Conservation (phyloP, 1,140 invertebrate species). For the Ceratosolen solmsi region DNA sequence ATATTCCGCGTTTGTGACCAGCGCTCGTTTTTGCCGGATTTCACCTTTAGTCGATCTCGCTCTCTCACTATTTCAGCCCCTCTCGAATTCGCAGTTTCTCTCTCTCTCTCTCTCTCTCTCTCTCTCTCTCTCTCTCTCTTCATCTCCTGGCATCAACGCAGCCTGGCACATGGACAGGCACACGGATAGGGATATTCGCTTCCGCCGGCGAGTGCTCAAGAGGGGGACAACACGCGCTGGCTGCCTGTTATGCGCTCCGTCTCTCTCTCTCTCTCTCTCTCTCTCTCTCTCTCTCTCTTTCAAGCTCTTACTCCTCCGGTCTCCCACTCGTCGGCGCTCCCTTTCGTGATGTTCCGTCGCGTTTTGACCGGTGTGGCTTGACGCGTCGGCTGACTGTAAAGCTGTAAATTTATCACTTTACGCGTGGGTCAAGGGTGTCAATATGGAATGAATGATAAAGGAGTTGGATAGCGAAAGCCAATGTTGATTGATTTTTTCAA, state of each 20-base stretch:
- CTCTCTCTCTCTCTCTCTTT: background rate
- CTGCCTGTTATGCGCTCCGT: background rate
- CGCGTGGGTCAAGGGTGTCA: background rate
- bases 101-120: background rate
- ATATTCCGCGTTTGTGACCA: background rate
- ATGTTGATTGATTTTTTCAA: background rate
- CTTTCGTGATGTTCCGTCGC: too few species aligned
- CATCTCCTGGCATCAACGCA: background rate
- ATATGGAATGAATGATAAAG: background rate
- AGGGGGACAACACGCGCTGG: slow-evolving; percentile 10
- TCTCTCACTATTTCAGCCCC: too few species aligned
- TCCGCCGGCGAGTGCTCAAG: background rate
- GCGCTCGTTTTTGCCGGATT: slow-evolving; percentile 27
- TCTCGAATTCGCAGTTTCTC: too few species aligned
- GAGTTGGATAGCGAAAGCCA: background rate
- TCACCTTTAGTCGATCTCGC: slow-evolving; percentile 23
- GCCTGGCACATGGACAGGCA: background rate
- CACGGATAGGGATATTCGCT: background rate
- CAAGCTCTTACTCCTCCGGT: background rate
- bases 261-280: background rate
- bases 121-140: background rate
- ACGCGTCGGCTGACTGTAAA: background rate
- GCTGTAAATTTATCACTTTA: background rate
- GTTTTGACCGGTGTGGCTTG: background rate
- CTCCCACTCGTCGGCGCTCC: background rate